Percentiles rank a stretch among this genome's conserved stretches.
These are phyloP conservation scores for Luffia ferchaultella DNA, from an alignment of 2,888 invertebrate species.

Conservation along the genomic window DNA sequence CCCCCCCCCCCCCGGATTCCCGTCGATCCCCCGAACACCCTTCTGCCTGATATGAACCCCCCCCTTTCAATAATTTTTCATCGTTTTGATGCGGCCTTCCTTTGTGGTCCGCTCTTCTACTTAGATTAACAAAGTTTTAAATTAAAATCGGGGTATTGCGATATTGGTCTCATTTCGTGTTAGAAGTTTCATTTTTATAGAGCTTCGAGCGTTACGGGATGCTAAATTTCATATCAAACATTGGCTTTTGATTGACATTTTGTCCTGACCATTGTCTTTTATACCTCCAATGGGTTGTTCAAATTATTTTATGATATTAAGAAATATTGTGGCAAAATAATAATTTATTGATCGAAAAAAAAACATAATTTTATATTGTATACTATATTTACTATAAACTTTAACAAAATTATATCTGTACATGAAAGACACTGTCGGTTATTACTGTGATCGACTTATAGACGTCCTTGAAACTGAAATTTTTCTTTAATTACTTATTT, in stretches of 20 bases:
- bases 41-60: slow-evolving; percentile 26
- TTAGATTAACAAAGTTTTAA: slow-evolving; percentile 66
- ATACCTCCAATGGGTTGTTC: not conserved
- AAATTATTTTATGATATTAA: too few species aligned
- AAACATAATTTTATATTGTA: not conserved
- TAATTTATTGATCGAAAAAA: not conserved
- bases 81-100: slow-evolving; percentile 53
- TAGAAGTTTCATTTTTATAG: not conserved
- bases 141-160: slow-evolving; percentile 44
- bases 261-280: not conserved
- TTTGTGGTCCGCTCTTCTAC: slow-evolving; percentile 57
- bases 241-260: too few species aligned
- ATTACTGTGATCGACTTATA: too few species aligned
- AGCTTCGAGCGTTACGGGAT: not conserved
- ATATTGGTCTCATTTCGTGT: not conserved
- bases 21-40: slow-evolving; percentile 32
- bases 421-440: too few species aligned
- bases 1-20: slow-evolving; percentile 42
- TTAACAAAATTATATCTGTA: too few species aligned
- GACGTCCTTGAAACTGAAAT: too few species aligned
- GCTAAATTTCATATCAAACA: too few species aligned
- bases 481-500: too few species aligned
- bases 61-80: slow-evolving; percentile 65
- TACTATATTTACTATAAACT: not conserved
- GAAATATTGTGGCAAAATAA: too few species aligned